phyloP scores from a whole-genome alignment of 1,140 invertebrate genomes.

The Tetramorium alpestre region DNA sequence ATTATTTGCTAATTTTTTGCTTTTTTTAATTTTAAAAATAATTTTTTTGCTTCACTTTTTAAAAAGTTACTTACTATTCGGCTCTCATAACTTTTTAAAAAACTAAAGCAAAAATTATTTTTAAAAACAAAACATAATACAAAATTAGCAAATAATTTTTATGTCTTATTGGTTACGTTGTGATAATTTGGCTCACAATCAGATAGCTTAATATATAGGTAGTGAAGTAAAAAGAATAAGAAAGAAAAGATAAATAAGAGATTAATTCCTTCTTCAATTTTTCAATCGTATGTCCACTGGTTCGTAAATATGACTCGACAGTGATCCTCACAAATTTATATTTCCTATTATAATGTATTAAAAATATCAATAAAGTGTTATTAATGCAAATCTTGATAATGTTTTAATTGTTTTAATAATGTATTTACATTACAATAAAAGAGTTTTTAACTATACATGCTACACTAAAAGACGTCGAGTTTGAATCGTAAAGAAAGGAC shows the following conservation, averaged over 20 bases:
- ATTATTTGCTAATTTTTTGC: no score
- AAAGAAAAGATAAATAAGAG: background rate
- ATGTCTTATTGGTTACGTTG: no score
- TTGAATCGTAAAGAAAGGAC: background rate
- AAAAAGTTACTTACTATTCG: no score
- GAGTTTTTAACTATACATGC: background rate
- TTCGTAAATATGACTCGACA: background rate
- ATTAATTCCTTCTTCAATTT: background rate
- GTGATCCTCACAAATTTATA: background rate
- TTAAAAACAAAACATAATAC: no score
- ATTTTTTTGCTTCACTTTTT: no score
- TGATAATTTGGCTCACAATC: no score
- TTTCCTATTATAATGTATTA: background rate
- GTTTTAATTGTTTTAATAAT: background rate
- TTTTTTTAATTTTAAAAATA: no score
- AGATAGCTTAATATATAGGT: background rate
- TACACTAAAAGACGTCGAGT: background rate
- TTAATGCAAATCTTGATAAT: conserved; percentile 4
- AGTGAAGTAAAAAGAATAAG: background rate
- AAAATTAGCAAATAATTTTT: no score
- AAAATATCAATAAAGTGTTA: background rate
- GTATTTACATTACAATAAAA: background rate
- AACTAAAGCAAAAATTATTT: no score
- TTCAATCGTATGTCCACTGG: background rate
- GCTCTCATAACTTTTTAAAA: no score